Evolutionary conservation across 1,140 invertebrate species (phyloP), one percentile per base, ranked within the genome.

Genomic region (Anastrepha ludens): DNA sequence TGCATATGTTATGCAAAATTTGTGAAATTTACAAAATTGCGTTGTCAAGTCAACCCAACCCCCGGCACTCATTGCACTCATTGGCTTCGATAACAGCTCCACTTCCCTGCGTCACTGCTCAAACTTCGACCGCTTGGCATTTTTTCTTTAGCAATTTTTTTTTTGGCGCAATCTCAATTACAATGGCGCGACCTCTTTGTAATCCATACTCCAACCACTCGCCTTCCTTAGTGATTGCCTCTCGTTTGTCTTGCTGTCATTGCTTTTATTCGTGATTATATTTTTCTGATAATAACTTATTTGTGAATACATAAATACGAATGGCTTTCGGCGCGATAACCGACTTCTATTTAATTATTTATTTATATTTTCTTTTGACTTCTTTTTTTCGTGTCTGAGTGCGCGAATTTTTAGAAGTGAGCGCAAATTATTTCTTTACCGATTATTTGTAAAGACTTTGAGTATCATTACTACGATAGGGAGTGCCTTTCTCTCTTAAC

Each of bases 1-100:
- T 86, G 85, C 85, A 81, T 81, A 81, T 81, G 74, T 81, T 81
- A 81, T 41, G 74, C 47, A n/a, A 81, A 81, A 81, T 81, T 81
- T 81, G 74, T 47, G 50, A 58, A 81, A 81, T 81, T 81, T 81
- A 55, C 74, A 55, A 81, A 81, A 81, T 81, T 81, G 74, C 47
- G 47, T 81, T 81, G 74, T 81, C 74, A 81, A 81, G 74, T 81
- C 74, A 81, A 81, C 47, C 7, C 29, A 29, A 41, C 9, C 15
- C 3, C 47, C 74, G 44, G 64, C 55, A 1, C 2, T 9, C 44
- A 0, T 20, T 85, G 11, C 60, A 47, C 74, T 20, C 17, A 2
- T 29, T 67, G 20, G 11, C 20, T 67, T 4, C n/a, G 29, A 29
- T 67, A 39, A 2, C 39, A 15, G 41, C 67, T 62, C 13, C n/a